Evolutionary conservation across 2,888 invertebrate genomes (phyloP).

Genomic region (Acleris cristana): DNA sequence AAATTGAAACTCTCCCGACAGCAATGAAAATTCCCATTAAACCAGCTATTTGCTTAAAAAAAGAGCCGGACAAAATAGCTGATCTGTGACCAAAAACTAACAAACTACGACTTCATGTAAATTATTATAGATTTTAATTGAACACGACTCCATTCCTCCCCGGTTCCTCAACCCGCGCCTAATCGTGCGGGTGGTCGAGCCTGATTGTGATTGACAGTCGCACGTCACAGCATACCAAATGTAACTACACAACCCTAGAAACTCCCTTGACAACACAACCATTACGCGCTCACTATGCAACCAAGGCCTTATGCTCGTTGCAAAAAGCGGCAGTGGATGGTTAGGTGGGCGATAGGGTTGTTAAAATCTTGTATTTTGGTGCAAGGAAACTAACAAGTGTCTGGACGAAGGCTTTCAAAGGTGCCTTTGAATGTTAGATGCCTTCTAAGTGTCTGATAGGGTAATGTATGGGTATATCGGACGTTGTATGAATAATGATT

Average conservation of each 20-base stretch:
- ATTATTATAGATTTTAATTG: not conserved
- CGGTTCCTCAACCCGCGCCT: constrained; percentile 30
- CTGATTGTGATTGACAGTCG: constrained; percentile 45
- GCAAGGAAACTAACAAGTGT: constrained; percentile 22
- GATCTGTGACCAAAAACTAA: no score
- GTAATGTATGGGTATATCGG: constrained; percentile 33
- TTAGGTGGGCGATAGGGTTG: not conserved
- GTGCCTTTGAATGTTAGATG: constrained; percentile 27
- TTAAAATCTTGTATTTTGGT: not conserved
- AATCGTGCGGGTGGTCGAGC: constrained; percentile 45
- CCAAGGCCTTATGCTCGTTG: not conserved
- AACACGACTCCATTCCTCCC: constrained; percentile 18
- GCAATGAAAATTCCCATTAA: no score
- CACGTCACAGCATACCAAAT: constrained; percentile 41
- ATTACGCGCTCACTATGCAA: not conserved
- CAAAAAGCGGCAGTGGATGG: not conserved
- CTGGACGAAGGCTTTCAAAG: constrained; percentile 31
- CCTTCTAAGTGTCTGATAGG: constrained; percentile 32
- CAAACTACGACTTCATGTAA: not conserved
- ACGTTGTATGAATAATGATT: constrained; percentile 32
- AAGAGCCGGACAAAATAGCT: no score
- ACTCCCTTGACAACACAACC: not conserved
- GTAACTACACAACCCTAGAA: constrained; percentile 9
- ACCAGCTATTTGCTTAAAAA: no score
- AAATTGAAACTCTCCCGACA: no score